Conservation (phyloP, 2,113 vertebrate species). For the Entomyzon cyanotis region DNA sequence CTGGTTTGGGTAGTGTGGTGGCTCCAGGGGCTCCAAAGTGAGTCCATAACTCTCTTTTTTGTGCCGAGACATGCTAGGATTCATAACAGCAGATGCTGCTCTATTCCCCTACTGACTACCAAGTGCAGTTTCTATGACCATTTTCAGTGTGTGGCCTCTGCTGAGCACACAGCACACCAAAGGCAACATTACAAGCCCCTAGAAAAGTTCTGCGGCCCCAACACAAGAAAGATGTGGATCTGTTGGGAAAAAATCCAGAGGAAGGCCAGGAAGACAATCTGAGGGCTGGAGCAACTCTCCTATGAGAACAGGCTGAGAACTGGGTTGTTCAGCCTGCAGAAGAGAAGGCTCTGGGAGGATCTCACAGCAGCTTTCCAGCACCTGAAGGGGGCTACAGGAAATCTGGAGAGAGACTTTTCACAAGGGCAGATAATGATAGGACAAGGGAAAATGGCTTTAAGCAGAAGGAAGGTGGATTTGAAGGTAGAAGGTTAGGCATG, state of each 20-base stretch:
- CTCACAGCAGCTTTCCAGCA: neutral
- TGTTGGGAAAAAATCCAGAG: neutral
- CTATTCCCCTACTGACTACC: neutral
- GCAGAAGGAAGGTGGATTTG: neutral
- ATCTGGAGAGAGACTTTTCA: neutral
- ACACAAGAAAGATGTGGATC: neutral
- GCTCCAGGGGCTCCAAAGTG: neutral
- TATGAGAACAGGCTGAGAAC: neutral
- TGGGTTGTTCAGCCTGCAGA: neutral
- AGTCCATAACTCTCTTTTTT: neutral
- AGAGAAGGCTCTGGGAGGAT: neutral
- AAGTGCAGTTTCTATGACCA: neutral
- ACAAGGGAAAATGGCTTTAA: neutral
- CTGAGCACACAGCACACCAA: neutral
- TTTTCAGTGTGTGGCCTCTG: neutral
- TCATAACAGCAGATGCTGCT: neutral
- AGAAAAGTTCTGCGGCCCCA: neutral
- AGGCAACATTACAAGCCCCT: neutral
- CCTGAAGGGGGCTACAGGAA: neutral
- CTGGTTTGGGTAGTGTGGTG: neutral
- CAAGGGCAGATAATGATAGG: neutral
- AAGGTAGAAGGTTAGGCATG: neutral
- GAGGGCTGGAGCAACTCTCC: neutral
- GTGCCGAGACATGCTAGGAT: neutral
- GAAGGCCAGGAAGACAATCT: neutral